phyloP scores from a whole-genome alignment of 2,888 invertebrate species.

The Protophormia terraenovae region DNA sequence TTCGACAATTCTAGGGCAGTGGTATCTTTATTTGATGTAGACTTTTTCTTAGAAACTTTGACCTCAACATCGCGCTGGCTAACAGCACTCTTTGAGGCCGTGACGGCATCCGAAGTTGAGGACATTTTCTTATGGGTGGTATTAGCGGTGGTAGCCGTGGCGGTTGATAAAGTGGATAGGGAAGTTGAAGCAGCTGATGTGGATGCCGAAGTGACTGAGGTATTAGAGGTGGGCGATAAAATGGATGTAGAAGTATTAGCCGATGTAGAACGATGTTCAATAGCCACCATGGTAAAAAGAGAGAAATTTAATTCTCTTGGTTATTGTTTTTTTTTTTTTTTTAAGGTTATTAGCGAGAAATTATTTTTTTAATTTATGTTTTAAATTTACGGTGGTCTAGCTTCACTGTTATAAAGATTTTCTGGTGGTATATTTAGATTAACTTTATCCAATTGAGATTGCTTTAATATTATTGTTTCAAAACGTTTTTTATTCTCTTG shows the following conservation, averaged over 20 bases:
- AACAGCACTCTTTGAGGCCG: slow-evolving; percentile 81
- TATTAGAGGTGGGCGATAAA: slow-evolving; percentile 69
- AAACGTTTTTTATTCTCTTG: slow-evolving; percentile 58
- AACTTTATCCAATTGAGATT: slow-evolving; percentile 16
- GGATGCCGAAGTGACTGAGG: slow-evolving; percentile 67
- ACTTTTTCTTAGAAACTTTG: slow-evolving; percentile 80
- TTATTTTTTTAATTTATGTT: neutral
- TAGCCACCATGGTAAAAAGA: slow-evolving; percentile 76
- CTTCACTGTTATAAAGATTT: slow-evolving; percentile 73
- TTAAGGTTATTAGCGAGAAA: slow-evolving; percentile 46
- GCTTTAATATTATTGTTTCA: slow-evolving; percentile 30
- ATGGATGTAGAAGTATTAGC: slow-evolving; percentile 63
- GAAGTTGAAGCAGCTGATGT: slow-evolving; percentile 69
- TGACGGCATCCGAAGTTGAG: slow-evolving; percentile 46
- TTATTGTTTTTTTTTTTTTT: neutral
- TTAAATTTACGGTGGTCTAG: slow-evolving; percentile 77
- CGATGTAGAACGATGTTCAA: slow-evolving; percentile 75
- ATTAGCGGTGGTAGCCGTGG: slow-evolving; percentile 43
- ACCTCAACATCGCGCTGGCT: slow-evolving; percentile 85
- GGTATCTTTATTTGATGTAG: slow-evolving; percentile 69
- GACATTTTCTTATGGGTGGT: slow-evolving; percentile 57
- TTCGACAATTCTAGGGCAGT: slow-evolving; percentile 77
- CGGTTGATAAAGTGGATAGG: slow-evolving; percentile 50
- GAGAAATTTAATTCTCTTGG: neutral
- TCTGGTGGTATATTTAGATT: slow-evolving; percentile 72